Evolutionary conservation across 2,888 invertebrate species (phyloP).

Genomic region (Drosophila peninsularis): DNA sequence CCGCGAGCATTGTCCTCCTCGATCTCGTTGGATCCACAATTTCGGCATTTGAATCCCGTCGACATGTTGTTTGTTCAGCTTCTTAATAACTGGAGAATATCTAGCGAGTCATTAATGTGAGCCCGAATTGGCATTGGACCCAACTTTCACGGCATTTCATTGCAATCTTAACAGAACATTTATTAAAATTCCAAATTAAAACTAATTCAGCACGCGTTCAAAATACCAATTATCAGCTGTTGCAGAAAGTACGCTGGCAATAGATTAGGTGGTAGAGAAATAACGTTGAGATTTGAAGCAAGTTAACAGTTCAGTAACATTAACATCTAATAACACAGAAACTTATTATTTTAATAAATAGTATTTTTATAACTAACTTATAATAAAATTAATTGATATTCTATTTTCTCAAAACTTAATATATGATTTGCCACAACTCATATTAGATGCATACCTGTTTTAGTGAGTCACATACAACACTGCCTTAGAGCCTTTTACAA

Average conservation of each 20-base stretch:
- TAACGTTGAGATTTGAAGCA: background rate
- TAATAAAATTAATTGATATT: too few species aligned
- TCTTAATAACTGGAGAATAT: background rate
- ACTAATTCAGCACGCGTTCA: slow-evolving; percentile 26
- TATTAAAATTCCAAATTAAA: slow-evolving; percentile 2
- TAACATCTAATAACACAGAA: background rate
- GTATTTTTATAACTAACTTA: too few species aligned
- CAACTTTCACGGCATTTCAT: slow-evolving; percentile 28
- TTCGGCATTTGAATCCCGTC: slow-evolving; percentile 92
- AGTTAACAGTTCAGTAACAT: background rate
- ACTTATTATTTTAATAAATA: background rate
- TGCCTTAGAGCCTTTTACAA: slow-evolving; percentile 14
- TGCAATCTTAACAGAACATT: background rate
- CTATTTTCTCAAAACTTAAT: background rate
- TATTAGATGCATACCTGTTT: slow-evolving; percentile 13
- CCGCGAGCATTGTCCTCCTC: slow-evolving; percentile 97
- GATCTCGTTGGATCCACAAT: slow-evolving; percentile 95
- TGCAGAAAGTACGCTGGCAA: slow-evolving; percentile 24
- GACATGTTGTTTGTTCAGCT: slow-evolving; percentile 58
- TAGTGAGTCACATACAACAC: slow-evolving; percentile 14
- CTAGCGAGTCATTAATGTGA: background rate
- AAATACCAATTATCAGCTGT: slow-evolving; percentile 33
- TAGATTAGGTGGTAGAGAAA: background rate
- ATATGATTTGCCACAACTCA: background rate
- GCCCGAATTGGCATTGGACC: background rate